Base-by-base conservation (phyloP, 2,113 vertebrate species). In the Ailuropoda melanoleuca region DNA sequence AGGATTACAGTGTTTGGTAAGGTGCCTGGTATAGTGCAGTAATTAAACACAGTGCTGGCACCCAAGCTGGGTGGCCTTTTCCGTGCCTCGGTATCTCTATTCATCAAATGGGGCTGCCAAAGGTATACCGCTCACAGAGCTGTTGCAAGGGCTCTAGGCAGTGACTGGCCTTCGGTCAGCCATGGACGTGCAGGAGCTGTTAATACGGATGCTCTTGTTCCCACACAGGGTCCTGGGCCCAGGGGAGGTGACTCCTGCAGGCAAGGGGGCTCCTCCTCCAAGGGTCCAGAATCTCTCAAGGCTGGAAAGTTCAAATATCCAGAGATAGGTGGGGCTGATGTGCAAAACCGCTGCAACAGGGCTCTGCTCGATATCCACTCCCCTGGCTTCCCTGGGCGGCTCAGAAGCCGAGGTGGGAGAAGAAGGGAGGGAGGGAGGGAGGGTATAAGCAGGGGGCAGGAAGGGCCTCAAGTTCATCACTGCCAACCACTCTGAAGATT, bases 401-500 rank as follows among this genome's bases (percentile, higher is more conserved):
- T 87, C 17, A 2, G 23, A 31, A 43, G 14, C 8, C 6, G 10
- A 58, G 14, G 29, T 4, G 50, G 6, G 53, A 31, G 6, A 14
- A 39, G 29, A 82, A 10, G 19, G 17, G 2, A 3, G 46, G 48
- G 37, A 13, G n/a, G 9, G 3, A 39, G 37, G 78, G 37, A 62
- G 24, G 31, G 4, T 6, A 8, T 4, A n/a, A 17, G 9, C 7
- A 4, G 19, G 4, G 37, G 66, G n/a, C 86, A 92, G 96, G 72
- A 94, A 96, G 90, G 86, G 53, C 90, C 64, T 29, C 1, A 0
- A 89, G 78, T 88, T 98, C 97, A 88, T 95, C 96, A 62, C 75
- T 88, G 83, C 80, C 74, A 77, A 48, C 43, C 85, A 74, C 81
- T 97, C 97, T 88, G 97, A 95, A 96, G 97, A 97, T 68, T 75